Evolutionary conservation across 2,888 invertebrate genomes (phyloP).

Genomic region (Cheilosia scutellata): DNA sequence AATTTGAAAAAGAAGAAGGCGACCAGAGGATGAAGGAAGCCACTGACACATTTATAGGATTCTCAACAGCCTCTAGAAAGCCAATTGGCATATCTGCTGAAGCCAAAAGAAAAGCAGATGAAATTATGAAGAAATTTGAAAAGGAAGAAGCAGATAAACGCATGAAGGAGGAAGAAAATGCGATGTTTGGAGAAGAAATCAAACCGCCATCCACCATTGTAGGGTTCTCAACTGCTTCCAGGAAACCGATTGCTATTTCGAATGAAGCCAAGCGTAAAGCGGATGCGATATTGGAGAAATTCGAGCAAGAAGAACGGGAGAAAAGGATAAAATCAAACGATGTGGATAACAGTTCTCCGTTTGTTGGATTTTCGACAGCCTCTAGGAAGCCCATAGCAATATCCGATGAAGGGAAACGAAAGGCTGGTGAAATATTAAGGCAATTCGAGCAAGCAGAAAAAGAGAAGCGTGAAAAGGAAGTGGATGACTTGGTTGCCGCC

Average conservation of each 20-base stretch:
- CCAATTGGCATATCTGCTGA: constrained; percentile 50
- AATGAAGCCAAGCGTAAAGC: constrained; percentile 61
- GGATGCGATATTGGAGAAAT: constrained; percentile 21
- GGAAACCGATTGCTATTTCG: constrained; percentile 62
- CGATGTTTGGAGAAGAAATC: too few species aligned
- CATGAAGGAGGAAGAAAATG: constrained; percentile 21
- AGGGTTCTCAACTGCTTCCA: constrained; percentile 52
- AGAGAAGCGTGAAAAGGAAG: constrained; percentile 22
- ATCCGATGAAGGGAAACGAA: constrained; percentile 63
- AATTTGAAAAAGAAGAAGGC: constrained; percentile 39
- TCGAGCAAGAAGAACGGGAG: constrained; percentile 24
- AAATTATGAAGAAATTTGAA: constrained; percentile 48
- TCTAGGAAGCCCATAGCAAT: constrained; percentile 57
- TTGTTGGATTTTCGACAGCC: constrained; percentile 54
- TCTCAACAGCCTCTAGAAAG: constrained; percentile 68
- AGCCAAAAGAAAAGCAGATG: constrained; percentile 62
- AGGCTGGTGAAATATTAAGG: constrained; percentile 52
- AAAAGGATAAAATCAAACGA: too few species aligned
- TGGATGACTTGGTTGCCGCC: neutral
- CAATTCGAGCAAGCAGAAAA: constrained; percentile 48
- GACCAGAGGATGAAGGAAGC: neutral
- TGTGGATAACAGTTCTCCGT: too few species aligned
- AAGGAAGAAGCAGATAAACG: constrained; percentile 11
- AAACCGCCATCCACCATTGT: too few species aligned
- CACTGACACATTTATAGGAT: constrained; percentile 36